Percentiles rank a stretch among this genome's conserved stretches.
Evolutionary conservation across 2,797 vertebrate genomes (phyloP).

Genomic region (Mus minutoides): DNA sequence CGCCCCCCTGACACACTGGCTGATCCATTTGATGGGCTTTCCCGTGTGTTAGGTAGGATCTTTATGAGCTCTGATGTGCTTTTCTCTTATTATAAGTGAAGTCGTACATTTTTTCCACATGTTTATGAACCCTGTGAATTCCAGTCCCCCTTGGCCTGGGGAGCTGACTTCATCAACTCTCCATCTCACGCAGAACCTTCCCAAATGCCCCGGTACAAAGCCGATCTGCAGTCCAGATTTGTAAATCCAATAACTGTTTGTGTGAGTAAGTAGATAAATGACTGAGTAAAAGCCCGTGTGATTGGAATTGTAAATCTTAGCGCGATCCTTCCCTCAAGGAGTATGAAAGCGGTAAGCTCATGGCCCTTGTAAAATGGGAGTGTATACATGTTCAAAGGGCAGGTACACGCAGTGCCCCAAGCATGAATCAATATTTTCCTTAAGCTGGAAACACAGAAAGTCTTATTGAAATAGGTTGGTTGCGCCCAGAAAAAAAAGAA

Average conservation of each 20-base stretch:
- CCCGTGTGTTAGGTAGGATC: background rate
- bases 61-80: background rate
- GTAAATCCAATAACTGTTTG: conserved; percentile 57
- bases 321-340: conserved; percentile 54
- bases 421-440: conserved; percentile 21
- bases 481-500: background rate
- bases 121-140: background rate
- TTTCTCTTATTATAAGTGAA: conserved; percentile 42
- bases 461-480: background rate
- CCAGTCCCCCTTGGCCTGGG: conserved; percentile 20
- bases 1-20: background rate
- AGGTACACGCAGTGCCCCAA: background rate
- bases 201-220: conserved; percentile 1
- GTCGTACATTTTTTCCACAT: conserved; percentile 3
- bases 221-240: conserved; percentile 46
- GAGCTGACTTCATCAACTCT: conserved; percentile 36
- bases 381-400: background rate
- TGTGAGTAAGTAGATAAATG: conserved; percentile 39
- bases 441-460: background rate
- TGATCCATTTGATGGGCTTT: conserved; percentile 29
- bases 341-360: conserved; percentile 21
- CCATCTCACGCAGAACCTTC: background rate
- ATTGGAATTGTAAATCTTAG: conserved; percentile 59
- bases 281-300: conserved; percentile 6
- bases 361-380: background rate